Evolutionary conservation across 1,140 invertebrate species (phyloP).

Genomic region (Bursaphelenchus mucronatus): DNA sequence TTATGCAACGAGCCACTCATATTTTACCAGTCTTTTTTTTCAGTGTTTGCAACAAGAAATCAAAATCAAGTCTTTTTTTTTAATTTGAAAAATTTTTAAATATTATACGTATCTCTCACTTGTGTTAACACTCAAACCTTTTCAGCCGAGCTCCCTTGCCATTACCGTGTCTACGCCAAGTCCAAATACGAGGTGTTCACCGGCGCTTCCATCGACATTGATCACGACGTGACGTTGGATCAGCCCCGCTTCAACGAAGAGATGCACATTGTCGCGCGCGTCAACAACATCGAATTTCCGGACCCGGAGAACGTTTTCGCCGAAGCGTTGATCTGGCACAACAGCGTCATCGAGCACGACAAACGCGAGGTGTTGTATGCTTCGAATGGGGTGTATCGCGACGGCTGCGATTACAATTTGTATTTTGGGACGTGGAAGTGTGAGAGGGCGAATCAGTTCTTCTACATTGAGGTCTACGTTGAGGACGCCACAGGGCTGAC

Average conservation of each 20-base stretch:
- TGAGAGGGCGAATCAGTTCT: neutral
- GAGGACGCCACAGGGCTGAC: conserved; percentile 9
- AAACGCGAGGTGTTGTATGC: conserved; percentile 11
- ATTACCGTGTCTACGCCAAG: conserved; percentile 17
- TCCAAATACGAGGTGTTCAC: conserved; percentile 17
- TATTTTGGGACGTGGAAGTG: conserved; percentile 16
- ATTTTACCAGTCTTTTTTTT: too few species aligned
- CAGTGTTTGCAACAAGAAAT: too few species aligned
- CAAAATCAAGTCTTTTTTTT: too few species aligned
- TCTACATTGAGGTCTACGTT: conserved; percentile 8
- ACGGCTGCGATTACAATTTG: conserved; percentile 11
- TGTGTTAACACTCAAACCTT: too few species aligned
- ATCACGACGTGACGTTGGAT: neutral
- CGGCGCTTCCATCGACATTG: neutral
- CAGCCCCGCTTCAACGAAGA: neutral
- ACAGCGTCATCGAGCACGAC: neutral
- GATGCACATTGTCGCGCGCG: conserved; percentile 10
- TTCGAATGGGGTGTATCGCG: conserved; percentile 14
- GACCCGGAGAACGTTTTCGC: conserved; percentile 17
- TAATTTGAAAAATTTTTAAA: too few species aligned
- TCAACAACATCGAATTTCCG: conserved; percentile 12
- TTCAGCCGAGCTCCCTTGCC: neutral
- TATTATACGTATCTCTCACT: too few species aligned
- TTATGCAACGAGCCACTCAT: too few species aligned
- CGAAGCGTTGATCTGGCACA: conserved; percentile 11